phyloP scores from a whole-genome alignment of 2,888 invertebrate species.

The Linyphia triangularis region DNA sequence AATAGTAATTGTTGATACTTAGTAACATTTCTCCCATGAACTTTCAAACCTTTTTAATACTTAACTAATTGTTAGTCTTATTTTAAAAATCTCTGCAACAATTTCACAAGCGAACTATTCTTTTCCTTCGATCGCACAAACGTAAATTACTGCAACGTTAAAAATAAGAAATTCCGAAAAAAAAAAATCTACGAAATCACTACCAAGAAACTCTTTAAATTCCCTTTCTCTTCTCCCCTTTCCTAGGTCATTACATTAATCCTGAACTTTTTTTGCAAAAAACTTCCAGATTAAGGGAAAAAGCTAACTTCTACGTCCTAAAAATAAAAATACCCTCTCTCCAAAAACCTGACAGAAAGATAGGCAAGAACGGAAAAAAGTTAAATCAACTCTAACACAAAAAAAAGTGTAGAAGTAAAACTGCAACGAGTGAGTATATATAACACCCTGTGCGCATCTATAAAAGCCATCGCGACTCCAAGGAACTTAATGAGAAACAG shows the following conservation, averaged over 20 bases:
- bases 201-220: background rate
- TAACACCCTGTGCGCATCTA: constrained; percentile 17
- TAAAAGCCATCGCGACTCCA: background rate
- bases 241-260: constrained; percentile 5
- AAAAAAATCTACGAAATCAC: background rate
- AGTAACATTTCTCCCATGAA: too few relatives aligned
- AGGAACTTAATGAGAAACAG: constrained; percentile 41
- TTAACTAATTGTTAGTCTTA: too few relatives aligned
- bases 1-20: too few relatives aligned
- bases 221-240: background rate
- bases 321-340: constrained; percentile 6
- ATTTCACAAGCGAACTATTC: too few relatives aligned
- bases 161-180: too few relatives aligned
- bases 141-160: too few relatives aligned
- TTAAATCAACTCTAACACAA: background rate
- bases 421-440: constrained; percentile 13
- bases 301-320: background rate
- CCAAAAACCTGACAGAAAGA: constrained; percentile 17
- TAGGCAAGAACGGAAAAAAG: background rate
- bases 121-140: too few relatives aligned
- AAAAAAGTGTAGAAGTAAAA: background rate
- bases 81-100: too few relatives aligned
- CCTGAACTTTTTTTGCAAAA: background rate
- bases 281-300: background rate
- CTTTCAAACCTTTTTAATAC: too few relatives aligned